These are phyloP conservation scores for Ryuthela nishihirai DNA, from an alignment of 2,888 invertebrate species.

Conservation along the genomic window DNA sequence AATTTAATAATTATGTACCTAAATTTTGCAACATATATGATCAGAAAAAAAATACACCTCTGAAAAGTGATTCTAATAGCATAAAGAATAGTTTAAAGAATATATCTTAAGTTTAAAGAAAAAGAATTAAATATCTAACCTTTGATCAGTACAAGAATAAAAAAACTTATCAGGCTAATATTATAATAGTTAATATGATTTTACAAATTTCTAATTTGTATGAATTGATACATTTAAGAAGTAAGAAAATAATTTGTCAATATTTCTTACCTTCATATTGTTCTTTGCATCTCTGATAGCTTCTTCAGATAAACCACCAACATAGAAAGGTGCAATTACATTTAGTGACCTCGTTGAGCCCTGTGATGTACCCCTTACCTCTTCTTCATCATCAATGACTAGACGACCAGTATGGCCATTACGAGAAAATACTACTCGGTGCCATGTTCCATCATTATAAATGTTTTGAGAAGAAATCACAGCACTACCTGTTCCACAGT, in stretches of 20 bases:
- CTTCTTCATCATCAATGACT: slow-evolving; percentile 62
- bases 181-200: too few relatives aligned
- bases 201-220: too few relatives aligned
- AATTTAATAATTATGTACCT: too few relatives aligned
- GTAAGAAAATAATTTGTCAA: not conserved
- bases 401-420: slow-evolving; percentile 63
- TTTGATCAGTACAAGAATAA: too few relatives aligned
- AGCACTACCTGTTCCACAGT: slow-evolving; percentile 64
- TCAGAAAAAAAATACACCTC: too few relatives aligned
- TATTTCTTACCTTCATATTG: slow-evolving; percentile 48
- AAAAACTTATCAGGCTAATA: too few relatives aligned
- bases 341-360: slow-evolving; percentile 55
- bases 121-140: too few relatives aligned
- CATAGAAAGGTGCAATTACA: slow-evolving; percentile 66
- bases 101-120: too few relatives aligned
- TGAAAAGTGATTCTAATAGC: too few relatives aligned
- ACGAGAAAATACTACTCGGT: slow-evolving; percentile 64
- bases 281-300: slow-evolving; percentile 52
- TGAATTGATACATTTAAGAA: too few relatives aligned
- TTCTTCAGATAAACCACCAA: slow-evolving; percentile 70
- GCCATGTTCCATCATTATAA: slow-evolving; percentile 76
- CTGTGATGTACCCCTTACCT: slow-evolving; percentile 52
- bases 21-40: too few relatives aligned
- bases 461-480: slow-evolving; percentile 58
- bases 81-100: too few relatives aligned